Base-by-base conservation (phyloP, 2,888 invertebrate genomes). In the Drosophila basisetae region DNA sequence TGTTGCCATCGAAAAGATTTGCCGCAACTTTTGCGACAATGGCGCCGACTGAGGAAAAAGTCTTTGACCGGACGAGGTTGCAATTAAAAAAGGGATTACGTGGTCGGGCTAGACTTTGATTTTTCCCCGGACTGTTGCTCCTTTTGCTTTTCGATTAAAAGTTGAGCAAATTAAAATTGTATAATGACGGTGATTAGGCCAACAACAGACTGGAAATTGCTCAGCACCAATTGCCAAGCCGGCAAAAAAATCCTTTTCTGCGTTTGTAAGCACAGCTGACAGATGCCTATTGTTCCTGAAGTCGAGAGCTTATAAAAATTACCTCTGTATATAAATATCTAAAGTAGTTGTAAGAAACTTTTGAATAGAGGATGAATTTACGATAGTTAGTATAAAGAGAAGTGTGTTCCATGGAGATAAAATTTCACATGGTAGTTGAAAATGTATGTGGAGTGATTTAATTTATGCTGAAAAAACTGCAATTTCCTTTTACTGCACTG, bases 81-180 rank as follows among this genome's bases (percentile, higher is more conserved):
- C 87, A 91, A 90, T 91, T 91, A 91, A 89, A 91, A 87, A 81
- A 77, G 84, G 89, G 83, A 89, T 84, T 88, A 81, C 83, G 69
- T 70, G 83, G 69, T 73, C 41, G 55, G 72, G 55, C 62, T 69
- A 71, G 81, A 74, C 79, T 85, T 83, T 82, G 76, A 80, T 72
- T 86, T 67, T 35, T 33, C 41, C 28, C 22, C 49, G 56, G 60
- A 73, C 63, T 82, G 60, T 47, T 59, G 66, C 67, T 49, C 55
- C 52, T 52, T 63, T 62, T 64, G 69, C 75, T 68, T 83, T 90
- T 86, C 84, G 78, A 84, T 90, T 87, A 86, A 89, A 86, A 84
- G 68, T 90, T 89, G 71, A 56, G 73, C 78, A 89, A 90, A 90
- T 90, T 87, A 86, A 87, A 87, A 87, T 76, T 73, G 82, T 82